phyloP scores from a whole-genome alignment of 2,888 invertebrate species.

The Endotricha flammealis region DNA sequence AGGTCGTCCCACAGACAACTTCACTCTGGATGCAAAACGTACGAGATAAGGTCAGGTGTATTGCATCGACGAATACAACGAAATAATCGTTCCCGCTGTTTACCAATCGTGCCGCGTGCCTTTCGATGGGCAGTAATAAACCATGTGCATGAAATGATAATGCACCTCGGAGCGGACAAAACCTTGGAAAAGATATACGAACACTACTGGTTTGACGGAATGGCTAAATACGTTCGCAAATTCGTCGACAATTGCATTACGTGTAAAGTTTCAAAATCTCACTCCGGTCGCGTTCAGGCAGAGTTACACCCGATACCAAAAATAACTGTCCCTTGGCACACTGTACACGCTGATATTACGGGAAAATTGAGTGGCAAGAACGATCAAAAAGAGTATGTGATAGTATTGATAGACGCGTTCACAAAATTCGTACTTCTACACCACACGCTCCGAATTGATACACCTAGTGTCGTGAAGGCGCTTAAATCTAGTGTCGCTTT shows the following conservation, averaged over 20 bases:
- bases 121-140: slow-evolving; percentile 30
- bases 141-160: slow-evolving; percentile 23
- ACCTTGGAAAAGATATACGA: slow-evolving; percentile 27
- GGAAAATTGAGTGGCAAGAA: too few relatives aligned
- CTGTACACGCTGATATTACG: neutral
- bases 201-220: slow-evolving; percentile 31
- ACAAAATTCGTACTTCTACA: slow-evolving; percentile 21
- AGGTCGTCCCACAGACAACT: too few relatives aligned
- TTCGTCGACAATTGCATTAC: too few relatives aligned
- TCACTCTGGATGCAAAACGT: too few relatives aligned
- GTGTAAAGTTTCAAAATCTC: slow-evolving; percentile 32
- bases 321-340: slow-evolving; percentile 21
- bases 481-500: slow-evolving; percentile 12
- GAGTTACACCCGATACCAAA: slow-evolving; percentile 37
- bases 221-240: slow-evolving; percentile 30
- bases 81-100: slow-evolving; percentile 15
- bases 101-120: slow-evolving; percentile 25
- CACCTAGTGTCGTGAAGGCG: slow-evolving; percentile 12
- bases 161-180: slow-evolving; percentile 28
- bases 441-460: slow-evolving; percentile 14
- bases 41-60: neutral
- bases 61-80: slow-evolving; percentile 6
- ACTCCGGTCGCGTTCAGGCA: slow-evolving; percentile 27
- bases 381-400: neutral
- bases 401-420: slow-evolving; percentile 14